Percentiles rank a stretch among this genome's conserved stretches.
phyloP scores from a whole-genome alignment of 92 coral and sea anemone species.

The Paragorgia papillata region DNA sequence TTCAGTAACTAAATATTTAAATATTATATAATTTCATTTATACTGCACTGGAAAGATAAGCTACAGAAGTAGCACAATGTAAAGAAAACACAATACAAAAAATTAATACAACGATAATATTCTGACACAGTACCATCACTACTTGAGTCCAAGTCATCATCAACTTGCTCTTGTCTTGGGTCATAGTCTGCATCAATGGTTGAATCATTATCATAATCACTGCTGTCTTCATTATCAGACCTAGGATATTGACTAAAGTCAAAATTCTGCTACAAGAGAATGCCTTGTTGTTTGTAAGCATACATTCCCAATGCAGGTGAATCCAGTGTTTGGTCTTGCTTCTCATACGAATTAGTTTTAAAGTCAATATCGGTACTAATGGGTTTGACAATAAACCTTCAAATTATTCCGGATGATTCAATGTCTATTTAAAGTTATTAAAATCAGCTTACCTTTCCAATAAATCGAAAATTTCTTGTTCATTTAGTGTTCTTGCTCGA shows the following conservation, averaged over 20 bases:
- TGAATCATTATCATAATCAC: slow-evolving; percentile 12
- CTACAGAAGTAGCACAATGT: no score
- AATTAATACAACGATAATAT: neutral
- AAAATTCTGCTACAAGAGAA: neutral
- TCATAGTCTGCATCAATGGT: neutral
- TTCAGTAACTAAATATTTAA: no score
- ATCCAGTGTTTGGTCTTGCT: neutral
- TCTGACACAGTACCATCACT: slow-evolving; percentile 8
- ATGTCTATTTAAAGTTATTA: no score
- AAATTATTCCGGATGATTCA: no score
- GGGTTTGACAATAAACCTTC: neutral
- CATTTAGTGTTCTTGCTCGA: neutral
- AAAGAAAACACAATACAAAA: no score
- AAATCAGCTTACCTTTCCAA: slow-evolving; percentile 14
- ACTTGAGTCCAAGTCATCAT: neutral
- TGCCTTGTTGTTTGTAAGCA: neutral
- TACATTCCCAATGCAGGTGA: neutral
- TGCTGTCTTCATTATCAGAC: slow-evolving; percentile 13
- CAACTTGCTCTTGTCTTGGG: slow-evolving; percentile 7
- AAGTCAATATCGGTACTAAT: neutral
- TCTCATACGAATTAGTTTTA: neutral
- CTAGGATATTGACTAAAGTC: neutral
- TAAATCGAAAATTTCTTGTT: neutral
- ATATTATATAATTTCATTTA: no score
- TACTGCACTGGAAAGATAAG: no score